Base-by-base conservation (phyloP, 2,113 vertebrate genomes). In the Zingel zingel region DNA sequence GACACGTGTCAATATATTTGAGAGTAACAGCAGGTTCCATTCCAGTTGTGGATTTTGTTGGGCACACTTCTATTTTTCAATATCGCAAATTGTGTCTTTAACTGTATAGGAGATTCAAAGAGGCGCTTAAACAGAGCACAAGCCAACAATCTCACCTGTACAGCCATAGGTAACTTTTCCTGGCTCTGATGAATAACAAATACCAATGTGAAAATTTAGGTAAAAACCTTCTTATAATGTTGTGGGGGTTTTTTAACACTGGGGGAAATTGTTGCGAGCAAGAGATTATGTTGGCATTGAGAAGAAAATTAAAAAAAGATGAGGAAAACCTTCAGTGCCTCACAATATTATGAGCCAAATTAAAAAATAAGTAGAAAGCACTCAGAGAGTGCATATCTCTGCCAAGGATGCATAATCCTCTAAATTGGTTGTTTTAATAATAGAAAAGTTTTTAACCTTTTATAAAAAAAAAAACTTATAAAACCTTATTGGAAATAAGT, bases 361-460 rank as follows among this genome's bases (percentile, higher is more conserved):
- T 77, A 62, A 81, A 62, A 30, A 64, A 58, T 27, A 65, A 83
- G n/a, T n/a, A 23, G 51, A 54, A 70, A 70, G 43, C 50, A 54
- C 67, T 67, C 51, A 66, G 5, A 45, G 30, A 53, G 33, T 1
- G 14, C 33, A 33, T 5, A 19, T 11, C 56, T 51, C n/a, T 43
- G 72, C 27, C 56, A 73, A 69, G 30, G 43, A 45, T n/a, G 30
- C 63, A 57, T 48, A 77, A 36, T 39, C n/a, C 56, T 66, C 18
- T 53, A 21, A 33, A 66, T 67, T 18, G 65, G 36, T 64, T 54
- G 33, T 56, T 67, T 61, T 53, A 80, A 77, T 68, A 82, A 73
- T 25, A 39, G 59, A 67, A 36, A n/a, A 30, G 50, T 77, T 63
- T 51, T 67, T 30, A 81, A 62, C 48, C 25, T 39, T n/a, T n/a